Percentiles rank a stretch among this genome's conserved stretches.
phyloP scores from a whole-genome alignment of 2,113 vertebrate genomes.

The Spilogale gracilis region DNA sequence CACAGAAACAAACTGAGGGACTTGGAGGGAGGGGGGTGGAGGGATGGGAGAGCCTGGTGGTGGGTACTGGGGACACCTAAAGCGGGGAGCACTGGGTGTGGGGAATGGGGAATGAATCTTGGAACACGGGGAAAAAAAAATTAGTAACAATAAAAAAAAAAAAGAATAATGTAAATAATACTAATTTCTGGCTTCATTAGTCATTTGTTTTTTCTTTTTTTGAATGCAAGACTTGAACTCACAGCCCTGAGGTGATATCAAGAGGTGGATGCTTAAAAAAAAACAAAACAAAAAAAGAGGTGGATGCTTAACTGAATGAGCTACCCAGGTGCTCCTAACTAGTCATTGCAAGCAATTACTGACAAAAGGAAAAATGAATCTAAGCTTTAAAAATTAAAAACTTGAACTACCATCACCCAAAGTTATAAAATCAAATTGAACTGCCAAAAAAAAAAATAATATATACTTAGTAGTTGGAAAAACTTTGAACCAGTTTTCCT shows the following conservation, averaged over 20 bases:
- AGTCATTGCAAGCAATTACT: background rate
- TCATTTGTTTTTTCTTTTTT: too few species aligned
- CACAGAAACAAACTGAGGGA: too few species aligned
- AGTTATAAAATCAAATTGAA: constrained; percentile 46
- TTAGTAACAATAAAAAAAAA: too few species aligned
- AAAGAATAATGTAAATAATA: constrained; percentile 6
- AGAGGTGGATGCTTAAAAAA: background rate
- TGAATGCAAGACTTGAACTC: background rate
- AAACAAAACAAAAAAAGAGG: too few species aligned
- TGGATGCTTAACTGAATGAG: background rate
- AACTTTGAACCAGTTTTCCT: background rate
- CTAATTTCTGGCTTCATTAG: background rate
- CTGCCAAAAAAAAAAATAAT: background rate
- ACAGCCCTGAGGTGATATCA: background rate
- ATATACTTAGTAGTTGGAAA: constrained; percentile 20
- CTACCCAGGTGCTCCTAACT: background rate
- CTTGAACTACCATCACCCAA: background rate
- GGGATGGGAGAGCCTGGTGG: too few species aligned
- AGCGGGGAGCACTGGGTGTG: too few species aligned
- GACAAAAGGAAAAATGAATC: constrained; percentile 38
- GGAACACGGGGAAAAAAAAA: too few species aligned
- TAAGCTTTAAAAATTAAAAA: constrained; percentile 42
- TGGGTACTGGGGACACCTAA: too few species aligned
- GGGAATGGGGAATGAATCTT: too few species aligned
- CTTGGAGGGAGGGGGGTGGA: too few species aligned